Evolutionary conservation across 1,140 invertebrate genomes (phyloP), one percentile per base, ranked within the genome.

Genomic region (Atta texana): DNA sequence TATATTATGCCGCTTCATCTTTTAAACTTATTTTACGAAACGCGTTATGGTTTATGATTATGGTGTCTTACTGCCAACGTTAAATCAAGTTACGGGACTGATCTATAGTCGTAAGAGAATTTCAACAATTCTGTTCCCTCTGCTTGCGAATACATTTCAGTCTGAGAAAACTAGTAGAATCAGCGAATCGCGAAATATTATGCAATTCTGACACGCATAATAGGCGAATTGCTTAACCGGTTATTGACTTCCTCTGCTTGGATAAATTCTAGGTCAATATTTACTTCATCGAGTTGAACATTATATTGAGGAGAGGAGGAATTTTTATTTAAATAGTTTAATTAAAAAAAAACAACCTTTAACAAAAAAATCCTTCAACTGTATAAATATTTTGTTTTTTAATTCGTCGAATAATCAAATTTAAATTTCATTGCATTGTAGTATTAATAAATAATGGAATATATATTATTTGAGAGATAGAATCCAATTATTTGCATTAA

Each of bases 161-260:
- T 90, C 86, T 88, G 87, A 86, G 85, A 86, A 92, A 87, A 85
- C 53, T 86, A 75, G 89, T 82, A 90, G 91, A 91, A 80, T 88
- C 91, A 88, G 84, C 91, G 91, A 92, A 89, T 92, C 89, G 90
- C 87, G 92, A 92, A 93, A 93, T 93, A 93, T 89, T 92, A 85
- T 86, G 89, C 89, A 89, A 92, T 93, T 92, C 92, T 91, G 91
- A 94, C 92, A 92, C 92, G 92, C 92, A 92, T 92, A 94, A 91
- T 91, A 93, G 86, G 82, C 82, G 92, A 94, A 94, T 93, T 92
- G 93, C 90, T 94, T 94, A 94, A 93, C 90, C 93, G 93, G 93
- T 94, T 94, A 93, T 90, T 94, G 93, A 94, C 93, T 94, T 93
- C 92, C 93, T 90, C 90, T 88, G 39, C 39, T 78, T 85, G 87